Evolutionary conservation across 2,888 invertebrate species (phyloP), one percentile per base, ranked within the genome.

Genomic region (Drosophila anomelani): DNA sequence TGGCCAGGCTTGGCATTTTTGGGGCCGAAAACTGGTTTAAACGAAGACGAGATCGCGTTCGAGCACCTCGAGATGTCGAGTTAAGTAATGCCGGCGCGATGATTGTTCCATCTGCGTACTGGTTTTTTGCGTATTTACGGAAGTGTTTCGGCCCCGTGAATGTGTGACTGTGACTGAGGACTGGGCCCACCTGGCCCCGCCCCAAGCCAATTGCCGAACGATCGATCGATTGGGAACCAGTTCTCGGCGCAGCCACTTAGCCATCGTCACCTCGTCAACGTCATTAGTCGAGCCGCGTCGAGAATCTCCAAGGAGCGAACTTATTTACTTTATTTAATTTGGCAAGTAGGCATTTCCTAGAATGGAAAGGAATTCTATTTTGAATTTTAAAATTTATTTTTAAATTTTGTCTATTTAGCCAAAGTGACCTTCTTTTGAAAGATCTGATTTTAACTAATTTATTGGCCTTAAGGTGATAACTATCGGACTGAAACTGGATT

Each of bases 221-320:
- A 47, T 47, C 47, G 47, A 53, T 66, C 67, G 53, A 23, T 46
- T 36, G 47, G 54, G 60, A 85, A 85, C 84, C 81, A 77, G 84
- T 85, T 84, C 51, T 63, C 29, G 68, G 53, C 69, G 58, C 53
- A 39, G n/a, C 47, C 57, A 51, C 39, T 57, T 75, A 39, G 51
- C 32, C 64, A 66, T 76, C 61, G 71, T 51, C 72, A 76, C 70
- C 79, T 78, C 76, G 75, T 71, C 74, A 77, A 83, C 75, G 81
- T 84, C 86, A 88, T 88, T 85, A 82, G 85, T 47, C 32, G 26
- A 26, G 47, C 77, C 74, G 73, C 20, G 74, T 66, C 60, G 71
- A 68, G 73, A 66, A 38, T 38, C 64, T 57, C 49, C 12, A 10
- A 15, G 4, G 15, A n/a, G 29, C 29, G 13, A 20, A 23, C 23